phyloP scores from a whole-genome alignment of 2,113 vertebrate genomes.

The Malurus melanocephalus region DNA sequence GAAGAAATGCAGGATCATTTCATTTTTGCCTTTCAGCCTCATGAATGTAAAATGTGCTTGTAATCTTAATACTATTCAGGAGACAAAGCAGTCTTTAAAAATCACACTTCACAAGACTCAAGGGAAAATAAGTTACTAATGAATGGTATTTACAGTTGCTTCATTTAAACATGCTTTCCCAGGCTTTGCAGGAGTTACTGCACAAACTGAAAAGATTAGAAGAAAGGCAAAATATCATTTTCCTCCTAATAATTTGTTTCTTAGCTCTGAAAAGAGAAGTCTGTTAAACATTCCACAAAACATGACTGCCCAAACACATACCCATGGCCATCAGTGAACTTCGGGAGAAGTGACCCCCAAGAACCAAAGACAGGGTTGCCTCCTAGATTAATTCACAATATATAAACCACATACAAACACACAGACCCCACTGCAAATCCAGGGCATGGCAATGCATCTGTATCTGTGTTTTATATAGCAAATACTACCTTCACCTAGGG shows the following conservation, averaged over 20 bases:
- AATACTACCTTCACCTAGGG: background rate
- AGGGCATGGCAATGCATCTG: background rate
- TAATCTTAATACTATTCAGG: conserved; percentile 76
- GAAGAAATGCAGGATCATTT: conserved; percentile 68
- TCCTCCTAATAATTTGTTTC: conserved; percentile 15
- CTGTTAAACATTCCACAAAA: background rate
- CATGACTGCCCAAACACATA: background rate
- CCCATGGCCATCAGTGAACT: background rate
- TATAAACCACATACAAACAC: background rate
- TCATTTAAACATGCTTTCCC: conserved; percentile 64
- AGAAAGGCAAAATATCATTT: conserved; percentile 30
- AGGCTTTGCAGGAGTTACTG: conserved; percentile 67
- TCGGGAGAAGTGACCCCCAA: background rate
- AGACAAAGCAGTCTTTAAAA: conserved; percentile 76
- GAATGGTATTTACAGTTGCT: conserved; percentile 78
- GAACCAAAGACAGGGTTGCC: rapidly evolving
- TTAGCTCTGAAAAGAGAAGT: conserved; percentile 1
- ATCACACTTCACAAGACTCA: conserved; percentile 75
- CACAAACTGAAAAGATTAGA: conserved; percentile 59
- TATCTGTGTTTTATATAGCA: background rate
- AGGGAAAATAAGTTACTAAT: conserved; percentile 80
- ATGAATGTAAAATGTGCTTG: conserved; percentile 79
- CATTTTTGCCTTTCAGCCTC: conserved; percentile 68
- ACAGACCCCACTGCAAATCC: background rate
- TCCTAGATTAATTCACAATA: background rate